Conservation (phyloP, 2,888 invertebrate species). For the Ormyrus nitidulus region DNA sequence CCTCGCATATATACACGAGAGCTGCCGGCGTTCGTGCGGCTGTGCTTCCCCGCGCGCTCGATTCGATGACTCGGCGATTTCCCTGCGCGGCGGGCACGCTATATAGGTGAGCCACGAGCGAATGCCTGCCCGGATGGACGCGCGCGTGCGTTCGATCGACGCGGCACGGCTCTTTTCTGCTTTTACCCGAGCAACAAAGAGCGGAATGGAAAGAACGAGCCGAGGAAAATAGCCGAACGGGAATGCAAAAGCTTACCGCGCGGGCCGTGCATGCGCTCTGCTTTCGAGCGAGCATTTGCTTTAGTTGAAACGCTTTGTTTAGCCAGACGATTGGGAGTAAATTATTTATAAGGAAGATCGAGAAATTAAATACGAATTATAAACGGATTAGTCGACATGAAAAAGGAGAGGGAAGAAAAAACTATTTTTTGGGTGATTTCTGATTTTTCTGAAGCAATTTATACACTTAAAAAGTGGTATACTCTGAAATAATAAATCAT, state of each 20-base stretch:
- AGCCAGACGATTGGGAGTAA: not conserved
- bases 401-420: too few species aligned
- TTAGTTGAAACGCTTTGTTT: not conserved
- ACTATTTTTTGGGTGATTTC: too few species aligned
- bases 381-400: too few species aligned
- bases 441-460: too few species aligned
- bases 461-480: too few species aligned
- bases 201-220: not conserved
- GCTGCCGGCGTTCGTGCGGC: conserved; percentile 14
- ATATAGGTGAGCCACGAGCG: too few species aligned
- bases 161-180: conserved; percentile 21
- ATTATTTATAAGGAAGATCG: too few species aligned
- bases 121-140: not conserved
- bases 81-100: too few species aligned
- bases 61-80: conserved; percentile 32
- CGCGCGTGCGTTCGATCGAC: conserved; percentile 19
- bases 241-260: not conserved
- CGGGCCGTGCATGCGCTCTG: not conserved
- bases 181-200: conserved; percentile 4
- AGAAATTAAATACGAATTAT: too few species aligned
- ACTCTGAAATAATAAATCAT: too few species aligned
- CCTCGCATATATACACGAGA: not conserved
- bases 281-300: not conserved
- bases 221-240: conserved; percentile 18
- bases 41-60: not conserved